Base-by-base conservation (phyloP, 1,140 invertebrate species). In the Temnothorax nylanderi region DNA sequence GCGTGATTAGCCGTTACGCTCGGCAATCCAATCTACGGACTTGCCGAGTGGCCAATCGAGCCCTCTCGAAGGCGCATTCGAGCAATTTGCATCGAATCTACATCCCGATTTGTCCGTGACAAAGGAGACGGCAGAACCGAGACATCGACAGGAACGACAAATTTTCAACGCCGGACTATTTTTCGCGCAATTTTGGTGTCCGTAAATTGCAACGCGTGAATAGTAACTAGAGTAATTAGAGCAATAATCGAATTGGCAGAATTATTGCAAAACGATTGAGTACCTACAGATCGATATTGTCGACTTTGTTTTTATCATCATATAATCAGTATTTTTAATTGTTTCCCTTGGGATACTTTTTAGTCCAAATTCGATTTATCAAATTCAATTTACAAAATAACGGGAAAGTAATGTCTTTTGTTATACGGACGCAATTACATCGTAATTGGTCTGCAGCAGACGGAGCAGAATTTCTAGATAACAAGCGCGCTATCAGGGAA, bases 81-180 rank as follows among this genome's bases (percentile, higher is more conserved):
- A 84, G 86, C 91, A 93, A 94, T 94, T 94, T 94, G 92, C 92
- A 93, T 93, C 87, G 87, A 91, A 93, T 94, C 90, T 93, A 90
- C 92, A 93, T 93, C 87, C 86, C 88, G 81, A 90, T 91, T 89
- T 82, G 81, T 75, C 44, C 54, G 62, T 77, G 58, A 72, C 75
- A 90, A 89, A 87, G 60, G 86, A 89, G 54, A 78, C 51, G 13
- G 44, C 41, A 47, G 21, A 44, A 34, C 21, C 67, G 69, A 60
- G 76, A 75, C 72, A 37, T 54, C 49, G 64, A 41, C 56, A 8
- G 54, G 21, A 64, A 47, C 32, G 13, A 44, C 11, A 51, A 18
- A 65, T 65, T 86, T 60, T 76, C 41, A 18, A 51, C 54, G 3
- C 2, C 37, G 3, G 54, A 47, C 11, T 58, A 67, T 69, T 67